phyloP scores from a whole-genome alignment of 2,888 invertebrate genomes.

The Xanthorhoe designata region DNA sequence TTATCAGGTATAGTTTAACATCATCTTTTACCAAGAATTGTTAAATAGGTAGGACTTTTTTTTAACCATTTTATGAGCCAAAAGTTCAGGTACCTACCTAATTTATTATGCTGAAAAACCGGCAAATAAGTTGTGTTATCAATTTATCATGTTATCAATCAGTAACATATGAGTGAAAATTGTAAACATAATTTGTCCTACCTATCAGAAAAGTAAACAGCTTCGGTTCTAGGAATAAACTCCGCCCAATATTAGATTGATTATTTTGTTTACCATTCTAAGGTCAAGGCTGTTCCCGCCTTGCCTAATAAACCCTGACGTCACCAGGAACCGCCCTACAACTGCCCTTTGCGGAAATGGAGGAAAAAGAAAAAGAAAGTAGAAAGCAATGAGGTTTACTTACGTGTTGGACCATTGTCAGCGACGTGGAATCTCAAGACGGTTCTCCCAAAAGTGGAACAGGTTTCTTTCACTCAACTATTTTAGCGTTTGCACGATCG shows the following conservation, averaged over 20 bases:
- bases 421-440: slow-evolving; percentile 16
- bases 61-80: too few species aligned
- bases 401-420: slow-evolving; percentile 41
- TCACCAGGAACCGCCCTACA: slow-evolving; percentile 40
- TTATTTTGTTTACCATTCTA: slow-evolving; percentile 25
- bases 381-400: slow-evolving; percentile 25
- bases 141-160: too few species aligned
- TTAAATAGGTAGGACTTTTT: too few species aligned
- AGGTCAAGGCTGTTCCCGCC: slow-evolving; percentile 34
- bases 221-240: neutral
- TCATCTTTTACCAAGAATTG: too few species aligned
- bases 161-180: neutral
- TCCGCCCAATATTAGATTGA: slow-evolving; percentile 8
- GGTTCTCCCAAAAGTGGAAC: slow-evolving; percentile 28
- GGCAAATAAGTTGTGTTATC: neutral
- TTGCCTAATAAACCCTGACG: slow-evolving; percentile 29
- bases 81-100: too few species aligned
- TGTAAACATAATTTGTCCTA: neutral
- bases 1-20: too few species aligned
- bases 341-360: slow-evolving; percentile 9
- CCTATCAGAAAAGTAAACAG: neutral
- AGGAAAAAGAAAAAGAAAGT: neutral
- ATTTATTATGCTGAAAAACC: too few species aligned
- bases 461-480: slow-evolving; percentile 23
- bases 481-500: neutral